Conservation (phyloP, 2,888 invertebrate genomes). For the Drosophila gaucha region DNA sequence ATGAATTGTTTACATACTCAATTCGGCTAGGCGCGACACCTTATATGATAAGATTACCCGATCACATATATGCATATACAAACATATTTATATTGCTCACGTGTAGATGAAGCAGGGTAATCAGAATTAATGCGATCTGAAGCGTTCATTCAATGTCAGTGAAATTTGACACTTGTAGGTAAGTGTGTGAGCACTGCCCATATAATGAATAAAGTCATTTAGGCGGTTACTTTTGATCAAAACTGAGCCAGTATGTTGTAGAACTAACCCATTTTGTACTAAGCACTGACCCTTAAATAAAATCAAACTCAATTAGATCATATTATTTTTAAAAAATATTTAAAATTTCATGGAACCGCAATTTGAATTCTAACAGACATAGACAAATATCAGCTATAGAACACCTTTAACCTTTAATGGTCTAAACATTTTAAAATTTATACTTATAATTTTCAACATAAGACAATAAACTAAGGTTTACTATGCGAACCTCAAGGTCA, state of each 20-base stretch:
- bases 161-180: constrained; percentile 25
- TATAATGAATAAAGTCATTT: constrained; percentile 20
- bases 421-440: no score
- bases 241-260: no score
- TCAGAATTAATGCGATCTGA: constrained; percentile 21
- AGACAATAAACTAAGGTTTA: background rate
- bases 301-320: no score
- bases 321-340: no score
- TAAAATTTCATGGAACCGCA: no score
- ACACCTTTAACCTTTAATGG: no score
- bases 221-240: constrained; percentile 50
- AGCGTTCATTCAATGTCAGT: constrained; percentile 39
- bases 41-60: constrained; percentile 26
- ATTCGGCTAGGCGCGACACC: constrained; percentile 20
- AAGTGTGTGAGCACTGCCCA: constrained; percentile 6
- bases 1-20: constrained; percentile 34
- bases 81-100: constrained; percentile 11
- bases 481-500: background rate
- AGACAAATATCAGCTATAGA: no score
- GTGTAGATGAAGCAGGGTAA: constrained; percentile 13
- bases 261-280: no score
- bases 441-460: no score
- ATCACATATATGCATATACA: constrained; percentile 4
- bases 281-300: no score
- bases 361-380: no score